Base-by-base conservation (phyloP, 2,113 vertebrate species). In the Vicugna pacos region DNA sequence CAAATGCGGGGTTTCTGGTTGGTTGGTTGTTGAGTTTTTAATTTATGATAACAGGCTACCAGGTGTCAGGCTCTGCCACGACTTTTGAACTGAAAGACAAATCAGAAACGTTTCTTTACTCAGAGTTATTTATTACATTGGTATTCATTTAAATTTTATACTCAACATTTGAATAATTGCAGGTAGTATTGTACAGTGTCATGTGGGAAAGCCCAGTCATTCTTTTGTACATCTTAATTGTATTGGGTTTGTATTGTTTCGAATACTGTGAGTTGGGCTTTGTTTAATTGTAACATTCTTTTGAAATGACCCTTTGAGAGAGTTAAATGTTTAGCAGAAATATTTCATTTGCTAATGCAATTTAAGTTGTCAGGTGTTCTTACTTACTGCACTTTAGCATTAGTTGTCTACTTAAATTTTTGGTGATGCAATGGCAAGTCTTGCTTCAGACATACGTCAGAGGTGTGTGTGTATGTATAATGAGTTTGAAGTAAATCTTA, bases 221-320 rank as follows among this genome's bases (percentile, higher is more conserved):
- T 79, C n/a, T 73, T 20, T 81, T 77, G 30, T 88, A 30, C 10
- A 52, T 81, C 14, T 88, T 95, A 75, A 84, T 84, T 89, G 46
- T 64, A 10, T 84, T 58, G 38, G 16, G 77, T 15, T 91, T 3
- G 4, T 15, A 28, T 56, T 93, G 88, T 92, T 89, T 91, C 58
- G 86, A 89, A 54, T 91, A 62, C 12, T 76, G 6, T 52, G 35
- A 91, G n/a, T 83, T 69, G 70, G 62, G 30, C 24, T 73, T 94
- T 38, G 64, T 48, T 46, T 84, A 48, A 58, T 87, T 89, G 73
- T 92, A 52, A 73, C 50, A 42, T 75, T 85, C 4, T 64, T 87
- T 90, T 92, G 28, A 91, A 89, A 46, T 90, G 69, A 88, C 14
- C 69, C 50, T 94, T 93, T 87, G 52, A 75, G 70, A 93, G 26